A percentile compares a stretch with the other conserved stretches of the same genome.
These are phyloP conservation scores for Pachypanchax playfairii DNA, from an alignment of 2,113 vertebrate genomes.

Conservation along the genomic window DNA sequence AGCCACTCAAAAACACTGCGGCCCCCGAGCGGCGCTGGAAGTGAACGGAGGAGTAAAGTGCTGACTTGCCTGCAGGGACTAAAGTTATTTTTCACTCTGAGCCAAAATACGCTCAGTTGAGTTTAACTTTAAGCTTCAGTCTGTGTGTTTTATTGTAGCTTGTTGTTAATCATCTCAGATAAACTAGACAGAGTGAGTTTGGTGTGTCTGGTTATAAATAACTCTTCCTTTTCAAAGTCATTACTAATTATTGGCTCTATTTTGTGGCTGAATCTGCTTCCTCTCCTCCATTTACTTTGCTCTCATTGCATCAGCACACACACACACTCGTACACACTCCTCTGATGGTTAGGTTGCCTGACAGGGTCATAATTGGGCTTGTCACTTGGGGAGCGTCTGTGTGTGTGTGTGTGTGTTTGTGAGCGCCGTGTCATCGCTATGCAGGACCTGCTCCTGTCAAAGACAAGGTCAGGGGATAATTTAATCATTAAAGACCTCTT, in stretches of 20 bases:
- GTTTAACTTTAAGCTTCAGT: slow-evolving; percentile 22
- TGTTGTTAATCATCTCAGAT: not conserved
- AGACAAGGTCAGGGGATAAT: slow-evolving; percentile 82
- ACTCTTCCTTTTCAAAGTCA: not conserved
- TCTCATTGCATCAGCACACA: slow-evolving; percentile 21
- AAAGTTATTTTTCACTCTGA: slow-evolving; percentile 40
- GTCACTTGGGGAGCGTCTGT: slow-evolving; percentile 57
- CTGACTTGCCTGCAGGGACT: slow-evolving; percentile 46
- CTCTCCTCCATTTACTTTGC: slow-evolving; percentile 24
- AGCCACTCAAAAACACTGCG: slow-evolving; percentile 40
- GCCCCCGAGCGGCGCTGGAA: slow-evolving; percentile 46
- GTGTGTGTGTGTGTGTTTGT: slow-evolving; percentile 24
- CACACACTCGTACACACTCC: slow-evolving; percentile 15
- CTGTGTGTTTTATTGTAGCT: not conserved
- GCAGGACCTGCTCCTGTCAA: slow-evolving; percentile 73
- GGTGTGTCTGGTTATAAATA: too few relatives aligned
- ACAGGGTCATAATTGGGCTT: slow-evolving; percentile 79
- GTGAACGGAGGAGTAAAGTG: slow-evolving; percentile 53
- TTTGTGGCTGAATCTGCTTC: slow-evolving; percentile 8
- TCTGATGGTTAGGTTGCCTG: slow-evolving; percentile 60
- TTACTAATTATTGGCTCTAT: not conserved
- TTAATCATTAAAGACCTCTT: slow-evolving; percentile 81
- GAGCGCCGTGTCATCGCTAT: slow-evolving; percentile 58
- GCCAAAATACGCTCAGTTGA: not conserved
- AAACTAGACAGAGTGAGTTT: too few relatives aligned